Percentiles rank a stretch among this genome's conserved stretches.
Conservation (phyloP, 2,797 vertebrate species). For the Artibeus jamaicensis region DNA sequence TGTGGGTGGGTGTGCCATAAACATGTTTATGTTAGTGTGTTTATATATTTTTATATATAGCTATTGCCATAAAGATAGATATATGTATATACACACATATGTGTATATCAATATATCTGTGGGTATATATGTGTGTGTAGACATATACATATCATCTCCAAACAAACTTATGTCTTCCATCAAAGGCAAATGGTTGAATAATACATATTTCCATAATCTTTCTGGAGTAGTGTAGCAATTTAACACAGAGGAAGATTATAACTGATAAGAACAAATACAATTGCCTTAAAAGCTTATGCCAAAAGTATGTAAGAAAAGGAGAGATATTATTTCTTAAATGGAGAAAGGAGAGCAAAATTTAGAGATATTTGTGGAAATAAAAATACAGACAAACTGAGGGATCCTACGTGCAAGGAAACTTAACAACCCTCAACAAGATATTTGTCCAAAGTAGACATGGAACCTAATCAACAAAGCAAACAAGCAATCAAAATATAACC, state of each 20-base stretch:
- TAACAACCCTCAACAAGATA: neutral
- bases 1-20: neutral
- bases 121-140: neutral
- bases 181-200: neutral
- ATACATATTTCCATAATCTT: neutral
- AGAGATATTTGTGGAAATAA: neutral
- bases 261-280: neutral
- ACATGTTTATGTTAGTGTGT: neutral
- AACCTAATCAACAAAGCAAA: too few species aligned
- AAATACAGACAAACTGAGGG: neutral
- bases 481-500: too few species aligned
- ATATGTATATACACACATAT: neutral
- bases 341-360: neutral
- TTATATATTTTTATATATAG: too few species aligned
- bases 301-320: neutral
- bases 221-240: neutral
- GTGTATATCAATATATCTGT: neutral
- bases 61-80: neutral
- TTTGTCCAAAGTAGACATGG: neutral
- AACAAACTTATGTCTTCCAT: neutral
- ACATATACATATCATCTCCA: neutral
- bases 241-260: neutral
- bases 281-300: neutral
- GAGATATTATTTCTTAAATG: neutral
- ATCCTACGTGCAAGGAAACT: neutral